A percentile compares a stretch with the other conserved stretches of the same genome.
Evolutionary conservation across 2,888 invertebrate genomes (phyloP).

Genomic region (Zootermopsis nevadensis): DNA sequence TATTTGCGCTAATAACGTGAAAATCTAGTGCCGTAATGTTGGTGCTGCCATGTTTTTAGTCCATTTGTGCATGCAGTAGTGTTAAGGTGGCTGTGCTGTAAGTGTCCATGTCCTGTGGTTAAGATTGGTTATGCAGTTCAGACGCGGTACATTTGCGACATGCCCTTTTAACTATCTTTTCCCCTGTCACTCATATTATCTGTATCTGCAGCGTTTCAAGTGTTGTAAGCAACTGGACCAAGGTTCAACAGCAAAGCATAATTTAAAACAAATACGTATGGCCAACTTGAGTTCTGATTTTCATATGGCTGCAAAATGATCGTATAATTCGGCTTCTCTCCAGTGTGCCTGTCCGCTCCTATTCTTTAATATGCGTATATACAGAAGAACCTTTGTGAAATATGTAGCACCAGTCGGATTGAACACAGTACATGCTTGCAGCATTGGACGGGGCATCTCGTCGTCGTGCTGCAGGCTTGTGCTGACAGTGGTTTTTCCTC

Average conservation of each 20-base stretch:
- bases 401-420: too few species aligned
- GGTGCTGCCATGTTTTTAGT: too few species aligned
- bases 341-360: too few species aligned
- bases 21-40: too few species aligned
- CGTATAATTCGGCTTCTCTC: too few species aligned
- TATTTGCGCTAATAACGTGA: too few species aligned
- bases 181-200: not conserved
- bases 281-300: not conserved
- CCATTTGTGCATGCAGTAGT: too few species aligned
- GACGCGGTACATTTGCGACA: not conserved
- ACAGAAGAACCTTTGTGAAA: not conserved
- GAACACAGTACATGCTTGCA: not conserved
- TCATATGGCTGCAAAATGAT: too few species aligned
- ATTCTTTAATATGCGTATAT: not conserved
- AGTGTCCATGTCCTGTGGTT: too few species aligned
- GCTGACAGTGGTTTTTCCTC: constrained; percentile 23
- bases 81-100: too few species aligned
- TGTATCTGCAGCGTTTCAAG: not conserved
- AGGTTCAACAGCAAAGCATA: not conserved
- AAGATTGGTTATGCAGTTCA: not conserved
- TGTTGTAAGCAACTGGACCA: not conserved
- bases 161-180: not conserved
- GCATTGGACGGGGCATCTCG: not conserved
- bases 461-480: not conserved
- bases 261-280: not conserved